These are phyloP conservation scores for Diabrotica virgifera DNA, from an alignment of 1,140 invertebrate genomes.

Conservation along the genomic window DNA sequence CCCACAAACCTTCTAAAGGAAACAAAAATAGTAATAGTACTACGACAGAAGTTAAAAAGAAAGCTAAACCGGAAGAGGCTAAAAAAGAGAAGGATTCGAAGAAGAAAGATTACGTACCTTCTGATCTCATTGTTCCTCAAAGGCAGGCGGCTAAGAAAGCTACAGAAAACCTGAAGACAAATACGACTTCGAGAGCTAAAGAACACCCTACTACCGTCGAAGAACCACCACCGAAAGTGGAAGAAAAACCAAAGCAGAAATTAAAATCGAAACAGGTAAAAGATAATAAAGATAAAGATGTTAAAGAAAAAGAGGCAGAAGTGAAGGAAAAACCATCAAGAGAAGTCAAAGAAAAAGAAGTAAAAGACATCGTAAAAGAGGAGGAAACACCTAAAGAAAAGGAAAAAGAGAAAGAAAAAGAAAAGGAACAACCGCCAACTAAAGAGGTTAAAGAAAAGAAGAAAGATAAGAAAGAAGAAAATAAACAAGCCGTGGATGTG, in stretches of 20 bases:
- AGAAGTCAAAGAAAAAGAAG: constrained; percentile 38
- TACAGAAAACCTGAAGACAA: constrained; percentile 77
- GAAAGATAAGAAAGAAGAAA: constrained; percentile 33
- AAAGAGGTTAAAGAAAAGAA: constrained; percentile 33
- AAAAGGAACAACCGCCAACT: not conserved
- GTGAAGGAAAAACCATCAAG: constrained; percentile 47
- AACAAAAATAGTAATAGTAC: constrained; percentile 32
- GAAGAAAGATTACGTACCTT: constrained; percentile 56
- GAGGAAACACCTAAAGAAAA: not conserved
- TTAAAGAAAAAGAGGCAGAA: constrained; percentile 30
- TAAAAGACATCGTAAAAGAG: constrained; percentile 39
- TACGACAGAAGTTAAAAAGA: constrained; percentile 50
- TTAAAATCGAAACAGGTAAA: constrained; percentile 46
- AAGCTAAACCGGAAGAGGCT: constrained; percentile 42
- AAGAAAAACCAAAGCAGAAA: constrained; percentile 47
- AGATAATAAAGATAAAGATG: constrained; percentile 26
- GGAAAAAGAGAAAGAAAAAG: not conserved
- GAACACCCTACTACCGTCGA: constrained; percentile 42
- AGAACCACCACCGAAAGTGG: constrained; percentile 46
- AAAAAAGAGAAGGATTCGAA: constrained; percentile 45
- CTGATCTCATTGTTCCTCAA: constrained; percentile 85
- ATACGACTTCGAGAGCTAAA: constrained; percentile 47
- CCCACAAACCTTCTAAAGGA: constrained; percentile 43
- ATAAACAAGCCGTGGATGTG: constrained; percentile 49
- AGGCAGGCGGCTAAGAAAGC: constrained; percentile 87